Evolutionary conservation across 2,113 vertebrate species (phyloP).

Genomic region (Misgurnus mizolepis): DNA sequence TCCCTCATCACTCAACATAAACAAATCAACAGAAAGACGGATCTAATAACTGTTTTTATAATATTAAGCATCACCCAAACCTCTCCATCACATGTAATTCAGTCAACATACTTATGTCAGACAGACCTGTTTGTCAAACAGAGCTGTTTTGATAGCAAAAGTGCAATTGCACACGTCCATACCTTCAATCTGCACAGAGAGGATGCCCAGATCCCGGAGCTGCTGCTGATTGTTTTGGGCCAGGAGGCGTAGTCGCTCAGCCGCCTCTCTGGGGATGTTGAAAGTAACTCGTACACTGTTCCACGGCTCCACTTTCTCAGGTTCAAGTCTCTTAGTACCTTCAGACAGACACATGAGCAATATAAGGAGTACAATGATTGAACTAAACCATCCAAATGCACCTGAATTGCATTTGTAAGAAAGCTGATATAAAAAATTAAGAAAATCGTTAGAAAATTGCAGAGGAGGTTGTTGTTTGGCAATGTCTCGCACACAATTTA

Average conservation of each 20-base stretch:
- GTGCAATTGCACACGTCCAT: slow-evolving; percentile 23
- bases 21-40: no score
- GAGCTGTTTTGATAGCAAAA: background rate
- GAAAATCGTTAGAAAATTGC: no score
- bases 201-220: slow-evolving; percentile 94
- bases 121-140: no score
- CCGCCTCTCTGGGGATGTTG: slow-evolving; percentile 95
- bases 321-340: slow-evolving; percentile 83
- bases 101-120: no score
- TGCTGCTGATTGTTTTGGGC: slow-evolving; percentile 98
- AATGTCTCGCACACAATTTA: no score
- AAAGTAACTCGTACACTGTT: slow-evolving; percentile 98
- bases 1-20: background rate
- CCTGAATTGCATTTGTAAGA: no score
- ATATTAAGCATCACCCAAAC: no score
- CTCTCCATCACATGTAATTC: no score
- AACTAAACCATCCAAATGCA: no score
- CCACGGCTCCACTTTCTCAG: slow-evolving; percentile 92
- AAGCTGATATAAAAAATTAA: no score
- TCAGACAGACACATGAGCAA: background rate
- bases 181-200: slow-evolving; percentile 99
- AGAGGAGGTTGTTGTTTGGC: no score
- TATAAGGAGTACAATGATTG: background rate
- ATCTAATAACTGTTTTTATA: no score
- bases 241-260: slow-evolving; percentile 88